Evolutionary conservation across 2,113 vertebrate genomes (phyloP), one percentile per base, ranked within the genome.

Genomic region (Pelecanus crispus): DNA sequence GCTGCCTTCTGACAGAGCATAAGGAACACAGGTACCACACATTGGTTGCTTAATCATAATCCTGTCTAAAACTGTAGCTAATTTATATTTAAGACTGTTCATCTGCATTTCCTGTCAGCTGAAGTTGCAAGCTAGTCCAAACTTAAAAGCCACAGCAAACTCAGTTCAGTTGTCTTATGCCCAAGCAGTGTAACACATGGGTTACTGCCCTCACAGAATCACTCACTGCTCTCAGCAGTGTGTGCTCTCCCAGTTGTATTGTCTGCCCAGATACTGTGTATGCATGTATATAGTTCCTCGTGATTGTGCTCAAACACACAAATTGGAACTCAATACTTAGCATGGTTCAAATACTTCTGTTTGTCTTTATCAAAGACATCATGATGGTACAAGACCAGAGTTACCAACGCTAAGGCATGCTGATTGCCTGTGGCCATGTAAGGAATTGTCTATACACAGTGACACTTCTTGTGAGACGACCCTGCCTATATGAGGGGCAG

Each of bases 1-100:
- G 96, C 94, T 98, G 98, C 94, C 97, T 98, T 26, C 94, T 98
- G 95, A 65, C 95, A 31, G 97, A 98, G 32, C 98, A 98, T 91
- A 98, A 98, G 73, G 98, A 98, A 9, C 98, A 98, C 97, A 98
- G 98, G 98, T 98, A 92, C 47, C n/a, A 61, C 81, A 61, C 17
- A 3, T 5, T 13, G 20, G 20, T 17, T 62, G 25, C 32, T 50
- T 8, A 6, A 70, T 50, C 50, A 38, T 61, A 45, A 38, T 63
- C 26, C n/a, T 22, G 10, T 34, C 29, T 65, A 42, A 47, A 55
- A 52, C 15, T 17, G 17, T 20, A 66, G 18, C 9, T 34, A 11
- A 17, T 21, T 24, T 9, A 62, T 4, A 7, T 20, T 42, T 16
- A 10, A 34, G 8, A 3, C 29, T 58, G 5, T 10, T 9, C 3